These are phyloP conservation scores for Melolontha melolontha DNA, from an alignment of 2,888 invertebrate genomes.

Conservation along the genomic window DNA sequence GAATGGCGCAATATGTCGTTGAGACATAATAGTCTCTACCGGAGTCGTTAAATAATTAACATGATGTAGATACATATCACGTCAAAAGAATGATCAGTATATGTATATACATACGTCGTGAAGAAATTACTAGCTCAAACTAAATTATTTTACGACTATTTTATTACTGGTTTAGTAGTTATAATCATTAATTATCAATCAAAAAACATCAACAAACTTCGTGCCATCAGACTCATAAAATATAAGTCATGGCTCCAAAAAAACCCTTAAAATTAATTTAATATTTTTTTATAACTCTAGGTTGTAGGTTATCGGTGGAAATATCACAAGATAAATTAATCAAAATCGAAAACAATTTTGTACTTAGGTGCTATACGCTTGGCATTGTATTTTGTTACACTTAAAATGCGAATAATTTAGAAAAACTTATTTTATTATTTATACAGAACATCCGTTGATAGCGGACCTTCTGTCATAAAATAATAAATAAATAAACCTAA, in stretches of 20 bases:
- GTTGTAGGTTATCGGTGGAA: slow-evolving; percentile 53
- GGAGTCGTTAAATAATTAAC: slow-evolving; percentile 7
- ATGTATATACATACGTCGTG: slow-evolving; percentile 35
- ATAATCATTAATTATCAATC: slow-evolving; percentile 52
- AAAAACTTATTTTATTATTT: too few relatives aligned
- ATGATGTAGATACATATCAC: not conserved
- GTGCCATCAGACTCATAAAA: slow-evolving; percentile 58
- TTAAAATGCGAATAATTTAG: too few relatives aligned
- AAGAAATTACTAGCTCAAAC: slow-evolving; percentile 52
- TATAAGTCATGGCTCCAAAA: slow-evolving; percentile 48
- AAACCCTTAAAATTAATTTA: slow-evolving; percentile 54
- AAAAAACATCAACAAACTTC: slow-evolving; percentile 54
- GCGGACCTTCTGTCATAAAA: too few relatives aligned
- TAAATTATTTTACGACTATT: slow-evolving; percentile 53
- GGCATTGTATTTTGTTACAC: too few relatives aligned
- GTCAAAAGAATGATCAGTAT: slow-evolving; percentile 22
- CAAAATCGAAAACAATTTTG: slow-evolving; percentile 16
- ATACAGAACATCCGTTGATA: too few relatives aligned
- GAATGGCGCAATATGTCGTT: slow-evolving; percentile 13
- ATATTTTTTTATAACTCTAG: slow-evolving; percentile 45
- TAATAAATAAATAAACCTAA: too few relatives aligned
- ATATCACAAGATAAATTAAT: slow-evolving; percentile 31
- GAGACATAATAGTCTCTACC: slow-evolving; percentile 12
- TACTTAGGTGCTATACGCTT: not conserved
- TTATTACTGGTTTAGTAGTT: slow-evolving; percentile 45